phyloP scores from a whole-genome alignment of 2,113 vertebrate species.

The Hyla sarda region DNA sequence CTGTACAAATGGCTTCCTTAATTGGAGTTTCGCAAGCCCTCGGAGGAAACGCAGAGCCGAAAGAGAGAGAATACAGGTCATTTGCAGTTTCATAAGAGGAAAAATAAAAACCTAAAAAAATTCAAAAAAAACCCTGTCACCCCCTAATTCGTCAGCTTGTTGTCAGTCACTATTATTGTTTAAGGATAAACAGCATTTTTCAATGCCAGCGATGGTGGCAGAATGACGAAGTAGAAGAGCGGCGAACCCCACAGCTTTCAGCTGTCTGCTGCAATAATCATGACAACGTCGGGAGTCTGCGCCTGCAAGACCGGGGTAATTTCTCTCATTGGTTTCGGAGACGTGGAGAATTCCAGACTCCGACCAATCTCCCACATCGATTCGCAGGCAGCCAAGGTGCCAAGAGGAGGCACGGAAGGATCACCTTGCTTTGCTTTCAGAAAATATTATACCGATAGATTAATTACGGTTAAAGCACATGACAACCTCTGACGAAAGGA shows the following conservation, averaged over 20 bases:
- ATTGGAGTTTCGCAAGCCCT: slow-evolving; percentile 43
- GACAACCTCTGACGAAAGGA: slow-evolving; percentile 68
- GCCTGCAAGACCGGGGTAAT: slow-evolving; percentile 64
- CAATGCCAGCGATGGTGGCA: slow-evolving; percentile 71
- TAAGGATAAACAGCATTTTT: slow-evolving; percentile 67
- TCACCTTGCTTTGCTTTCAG: slow-evolving; percentile 56
- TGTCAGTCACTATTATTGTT: slow-evolving; percentile 68
- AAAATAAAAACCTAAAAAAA: no score
- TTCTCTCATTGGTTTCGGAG: slow-evolving; percentile 65
- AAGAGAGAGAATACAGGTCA: neutral
- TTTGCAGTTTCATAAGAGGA: neutral
- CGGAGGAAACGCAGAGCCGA: neutral
- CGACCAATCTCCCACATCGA: slow-evolving; percentile 67
- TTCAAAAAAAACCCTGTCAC: neutral
- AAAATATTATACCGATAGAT: slow-evolving; percentile 64
- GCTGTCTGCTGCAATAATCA: slow-evolving; percentile 72
- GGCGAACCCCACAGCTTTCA: slow-evolving; percentile 68
- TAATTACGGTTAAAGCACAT: slow-evolving; percentile 72
- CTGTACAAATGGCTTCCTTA: slow-evolving; percentile 33
- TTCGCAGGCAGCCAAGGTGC: slow-evolving; percentile 68
- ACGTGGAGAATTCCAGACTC: slow-evolving; percentile 62
- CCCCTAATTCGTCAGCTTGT: slow-evolving; percentile 52
- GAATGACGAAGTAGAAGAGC: slow-evolving; percentile 66
- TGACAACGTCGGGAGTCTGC: slow-evolving; percentile 66
- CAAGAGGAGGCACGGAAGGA: slow-evolving; percentile 62